Percentiles rank a stretch among this genome's conserved stretches.
These are phyloP conservation scores for Pongo abelii DNA, from an alignment of 2,113 vertebrate species.

Conservation along the genomic window DNA sequence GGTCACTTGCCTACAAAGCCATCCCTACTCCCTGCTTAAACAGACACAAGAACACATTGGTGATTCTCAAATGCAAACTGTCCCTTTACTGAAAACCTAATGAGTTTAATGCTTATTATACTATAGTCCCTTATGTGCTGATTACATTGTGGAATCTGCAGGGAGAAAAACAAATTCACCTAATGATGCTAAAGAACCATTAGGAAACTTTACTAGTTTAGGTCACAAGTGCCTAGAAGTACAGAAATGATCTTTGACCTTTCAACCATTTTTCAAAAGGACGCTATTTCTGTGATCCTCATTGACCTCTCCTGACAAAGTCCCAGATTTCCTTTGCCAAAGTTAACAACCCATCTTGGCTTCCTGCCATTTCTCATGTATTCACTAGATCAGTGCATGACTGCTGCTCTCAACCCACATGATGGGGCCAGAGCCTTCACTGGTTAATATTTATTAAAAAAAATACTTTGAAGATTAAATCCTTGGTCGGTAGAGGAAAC, in stretches of 20 bases:
- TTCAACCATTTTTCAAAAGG: constrained; percentile 24
- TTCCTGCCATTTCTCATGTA: constrained; percentile 51
- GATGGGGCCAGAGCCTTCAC: constrained; percentile 35
- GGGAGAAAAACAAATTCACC: constrained; percentile 1
- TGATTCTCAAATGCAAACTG: constrained; percentile 31
- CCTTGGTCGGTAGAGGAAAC: constrained; percentile 36
- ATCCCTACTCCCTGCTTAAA: neutral
- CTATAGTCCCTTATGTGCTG: neutral
- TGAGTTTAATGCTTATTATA: neutral
- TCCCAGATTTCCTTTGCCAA: constrained; percentile 14
- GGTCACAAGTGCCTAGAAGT: neutral
- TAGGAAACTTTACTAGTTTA: neutral
- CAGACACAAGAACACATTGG: neutral
- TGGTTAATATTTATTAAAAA: constrained; percentile 70
- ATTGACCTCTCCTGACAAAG: neutral
- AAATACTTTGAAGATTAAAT: constrained; percentile 60
- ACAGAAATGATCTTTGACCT: neutral
- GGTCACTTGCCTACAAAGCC: neutral
- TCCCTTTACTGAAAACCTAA: neutral
- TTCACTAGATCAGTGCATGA: constrained; percentile 39
- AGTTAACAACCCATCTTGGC: constrained; percentile 53
- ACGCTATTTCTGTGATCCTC: constrained; percentile 21
- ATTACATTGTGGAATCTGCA: neutral
- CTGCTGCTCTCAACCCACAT: constrained; percentile 51
- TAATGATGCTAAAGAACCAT: neutral